These are phyloP conservation scores for Argentina silus DNA, from an alignment of 2,797 vertebrate genomes.

Conservation along the genomic window DNA sequence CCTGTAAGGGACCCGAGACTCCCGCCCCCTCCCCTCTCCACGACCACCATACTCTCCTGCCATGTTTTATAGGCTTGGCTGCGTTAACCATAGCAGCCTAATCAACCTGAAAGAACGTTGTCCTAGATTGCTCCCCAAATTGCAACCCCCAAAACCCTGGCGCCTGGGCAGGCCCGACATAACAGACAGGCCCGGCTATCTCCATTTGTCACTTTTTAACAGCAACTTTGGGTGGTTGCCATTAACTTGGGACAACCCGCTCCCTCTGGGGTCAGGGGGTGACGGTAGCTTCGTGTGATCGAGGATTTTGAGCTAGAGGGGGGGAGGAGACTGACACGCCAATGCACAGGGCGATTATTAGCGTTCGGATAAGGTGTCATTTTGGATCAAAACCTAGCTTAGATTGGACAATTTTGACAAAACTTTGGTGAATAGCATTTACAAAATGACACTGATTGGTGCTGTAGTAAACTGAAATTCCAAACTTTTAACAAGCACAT, in stretches of 20 bases:
- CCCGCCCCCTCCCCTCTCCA: slow-evolving; percentile 54
- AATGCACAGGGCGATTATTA: slow-evolving; percentile 20
- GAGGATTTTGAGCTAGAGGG: slow-evolving; percentile 12
- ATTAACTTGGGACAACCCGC: slow-evolving; percentile 45
- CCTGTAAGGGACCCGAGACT: slow-evolving; percentile 65
- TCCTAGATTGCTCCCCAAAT: slow-evolving; percentile 56
- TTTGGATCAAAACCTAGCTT: neutral
- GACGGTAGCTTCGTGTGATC: slow-evolving; percentile 16
- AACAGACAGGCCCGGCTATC: slow-evolving; percentile 48
- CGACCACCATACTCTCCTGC: slow-evolving; percentile 60
- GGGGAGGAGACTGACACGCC: slow-evolving; percentile 28
- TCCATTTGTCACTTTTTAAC: slow-evolving; percentile 65
- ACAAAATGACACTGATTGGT: too few species aligned
- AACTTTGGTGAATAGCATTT: too few species aligned
- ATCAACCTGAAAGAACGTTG: slow-evolving; percentile 78
- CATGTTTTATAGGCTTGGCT: slow-evolving; percentile 77
- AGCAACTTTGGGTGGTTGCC: slow-evolving; percentile 48
- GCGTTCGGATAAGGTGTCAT: slow-evolving; percentile 2
- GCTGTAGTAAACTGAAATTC: too few species aligned
- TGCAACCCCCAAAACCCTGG: slow-evolving; percentile 39
- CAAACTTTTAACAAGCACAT: too few species aligned
- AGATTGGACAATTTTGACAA: neutral
- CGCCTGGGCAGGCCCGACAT: slow-evolving; percentile 30
- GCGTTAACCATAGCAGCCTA: slow-evolving; percentile 79
- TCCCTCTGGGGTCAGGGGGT: slow-evolving; percentile 56